Percentiles rank a stretch among this genome's conserved stretches.
These are phyloP conservation scores for Lemur catta DNA, from an alignment of 2,797 vertebrate genomes.

Conservation along the genomic window DNA sequence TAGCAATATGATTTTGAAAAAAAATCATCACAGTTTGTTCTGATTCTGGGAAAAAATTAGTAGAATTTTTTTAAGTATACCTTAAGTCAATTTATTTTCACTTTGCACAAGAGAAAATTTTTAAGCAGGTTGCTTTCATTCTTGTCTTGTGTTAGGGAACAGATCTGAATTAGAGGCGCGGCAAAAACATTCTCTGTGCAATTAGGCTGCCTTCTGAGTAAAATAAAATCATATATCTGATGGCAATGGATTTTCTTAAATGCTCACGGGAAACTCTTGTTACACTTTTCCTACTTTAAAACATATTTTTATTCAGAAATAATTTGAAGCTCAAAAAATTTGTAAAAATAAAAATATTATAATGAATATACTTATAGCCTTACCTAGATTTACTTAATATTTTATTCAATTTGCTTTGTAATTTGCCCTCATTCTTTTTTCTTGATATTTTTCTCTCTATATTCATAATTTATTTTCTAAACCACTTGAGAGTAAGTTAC, in stretches of 20 bases:
- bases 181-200: neutral
- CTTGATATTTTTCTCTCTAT: neutral
- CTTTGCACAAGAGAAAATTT: conserved; percentile 3
- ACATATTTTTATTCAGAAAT: neutral
- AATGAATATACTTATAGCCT: neutral
- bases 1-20: neutral
- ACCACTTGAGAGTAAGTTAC: neutral
- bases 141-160: neutral
- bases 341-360: neutral
- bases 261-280: neutral
- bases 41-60: neutral
- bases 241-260: neutral
- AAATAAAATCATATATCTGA: neutral
- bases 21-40: neutral
- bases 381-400: neutral
- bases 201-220: neutral
- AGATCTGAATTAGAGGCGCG: neutral
- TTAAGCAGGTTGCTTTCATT: neutral
- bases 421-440: neutral
- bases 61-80: neutral
- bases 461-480: neutral
- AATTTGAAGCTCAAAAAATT: neutral
- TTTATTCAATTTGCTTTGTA: neutral
- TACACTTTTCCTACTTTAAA: neutral
- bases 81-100: neutral